Evolutionary conservation across 2,113 vertebrate genomes (phyloP).

Genomic region (Pangasianodon gigas): DNA sequence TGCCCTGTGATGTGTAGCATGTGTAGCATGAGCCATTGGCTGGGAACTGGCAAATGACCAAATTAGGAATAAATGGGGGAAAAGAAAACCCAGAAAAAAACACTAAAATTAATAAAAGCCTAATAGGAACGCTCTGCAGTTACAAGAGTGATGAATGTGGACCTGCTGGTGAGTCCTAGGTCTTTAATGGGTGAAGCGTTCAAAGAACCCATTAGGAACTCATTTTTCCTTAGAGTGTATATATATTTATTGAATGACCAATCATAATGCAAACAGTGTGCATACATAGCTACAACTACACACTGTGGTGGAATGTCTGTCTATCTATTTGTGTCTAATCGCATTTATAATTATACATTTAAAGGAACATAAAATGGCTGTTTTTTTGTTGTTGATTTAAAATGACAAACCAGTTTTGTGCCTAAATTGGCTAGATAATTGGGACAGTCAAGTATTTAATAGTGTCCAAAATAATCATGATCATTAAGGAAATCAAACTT

Average conservation of each 20-base stretch:
- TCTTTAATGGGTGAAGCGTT: neutral
- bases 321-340: neutral
- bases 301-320: neutral
- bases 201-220: neutral
- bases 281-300: neutral
- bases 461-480: neutral
- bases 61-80: neutral
- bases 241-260: neutral
- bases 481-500: constrained; percentile 2
- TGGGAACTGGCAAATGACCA: neutral
- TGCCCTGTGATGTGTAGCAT: neutral
- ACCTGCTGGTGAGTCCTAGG: neutral
- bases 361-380: neutral
- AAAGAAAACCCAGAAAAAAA: neutral
- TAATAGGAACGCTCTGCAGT: neutral
- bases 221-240: neutral
- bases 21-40: neutral
- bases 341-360: neutral
- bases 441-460: neutral
- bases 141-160: neutral
- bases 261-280: neutral
- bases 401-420: neutral
- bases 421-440: neutral
- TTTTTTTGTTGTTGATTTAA: neutral
- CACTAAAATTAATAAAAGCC: neutral